Conservation (phyloP, 2,113 vertebrate genomes). For the Cyprinodon brontotheroides region DNA sequence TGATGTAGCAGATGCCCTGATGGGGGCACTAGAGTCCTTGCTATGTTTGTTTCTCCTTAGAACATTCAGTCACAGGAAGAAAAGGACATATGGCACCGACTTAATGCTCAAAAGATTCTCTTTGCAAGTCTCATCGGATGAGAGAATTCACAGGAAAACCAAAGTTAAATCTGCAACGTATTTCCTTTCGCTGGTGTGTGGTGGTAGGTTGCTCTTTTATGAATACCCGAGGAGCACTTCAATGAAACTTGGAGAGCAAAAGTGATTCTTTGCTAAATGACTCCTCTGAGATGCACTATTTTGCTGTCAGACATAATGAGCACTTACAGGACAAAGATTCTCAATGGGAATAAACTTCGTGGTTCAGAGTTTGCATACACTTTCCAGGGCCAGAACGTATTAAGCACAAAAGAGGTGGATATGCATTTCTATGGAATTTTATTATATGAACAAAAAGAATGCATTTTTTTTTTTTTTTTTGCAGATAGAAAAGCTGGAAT, state of each 20-base stretch:
- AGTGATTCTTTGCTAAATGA: neutral
- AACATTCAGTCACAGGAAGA: constrained; percentile 22
- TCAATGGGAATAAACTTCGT: neutral
- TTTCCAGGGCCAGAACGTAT: neutral
- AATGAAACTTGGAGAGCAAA: constrained; percentile 2
- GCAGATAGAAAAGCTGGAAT: too few species aligned
- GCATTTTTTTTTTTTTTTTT: too few species aligned
- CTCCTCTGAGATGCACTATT: constrained; percentile 19
- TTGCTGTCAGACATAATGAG: constrained; percentile 31
- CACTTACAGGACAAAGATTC: constrained; percentile 20
- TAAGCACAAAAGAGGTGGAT: neutral
- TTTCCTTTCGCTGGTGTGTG: constrained; percentile 1
- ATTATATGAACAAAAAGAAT: neutral
- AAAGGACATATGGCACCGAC: constrained; percentile 12
- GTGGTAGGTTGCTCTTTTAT: constrained; percentile 5
- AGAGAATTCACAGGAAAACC: constrained; percentile 33
- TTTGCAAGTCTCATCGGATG: constrained; percentile 36
- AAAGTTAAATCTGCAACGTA: constrained; percentile 28
- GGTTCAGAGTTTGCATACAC: neutral
- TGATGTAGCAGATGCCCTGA: constrained; percentile 54
- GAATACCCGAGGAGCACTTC: constrained; percentile 9
- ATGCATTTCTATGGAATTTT: neutral
- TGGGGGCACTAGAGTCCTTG: constrained; percentile 76
- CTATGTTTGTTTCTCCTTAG: constrained; percentile 8
- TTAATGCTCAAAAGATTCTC: constrained; percentile 36